Base-by-base conservation (phyloP, 2,888 invertebrate genomes). In the Diarsia brunnea region DNA sequence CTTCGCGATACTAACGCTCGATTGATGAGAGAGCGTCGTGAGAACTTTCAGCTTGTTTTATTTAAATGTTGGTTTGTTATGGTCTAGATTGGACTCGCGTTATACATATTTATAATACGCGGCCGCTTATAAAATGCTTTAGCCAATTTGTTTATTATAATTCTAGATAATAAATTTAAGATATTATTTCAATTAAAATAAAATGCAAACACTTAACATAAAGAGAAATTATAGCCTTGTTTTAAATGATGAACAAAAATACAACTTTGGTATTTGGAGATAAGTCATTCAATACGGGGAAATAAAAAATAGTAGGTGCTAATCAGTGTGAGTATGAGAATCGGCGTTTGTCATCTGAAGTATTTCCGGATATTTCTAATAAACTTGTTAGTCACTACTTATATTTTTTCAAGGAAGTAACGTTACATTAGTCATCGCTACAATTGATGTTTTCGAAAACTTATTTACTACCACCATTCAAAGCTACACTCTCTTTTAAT, bases 1-100 rank as follows among this genome's bases (percentile, higher is more conserved):
- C 84, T 89, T 79, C 74, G 71, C 75, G 84, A 85, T 86, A 78
- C 73, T 84, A 84, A 84, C 76, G 78, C 78, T 79, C 80, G 79
- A 85, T 87, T 88, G 81, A 87, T 88, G 85, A 82, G 88, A 87
- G 82, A 86, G 80, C 80, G 79, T 66, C 84, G 84, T 85, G 88
- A 83, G 87, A 88, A 84, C 84, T 83, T 80, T 71, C 49, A 84
- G 81, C 84, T 84, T 82, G 81, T 78, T 82, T 85, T 86, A 82
- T 87, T 80, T 79, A 76, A 82, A 82, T 87, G 64, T 81, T 73
- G 78, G 63, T 82, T 82, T 82, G 76, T 84, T 81, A 76, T 84
- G 80, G 81, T 81, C 79, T 86, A 87, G 81, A 87, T 85, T 81
- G 83, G 75, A 82, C 75, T 84, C 79, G 78, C 70, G 68, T 78